Evolutionary conservation across 2,797 vertebrate genomes (phyloP).

Genomic region (Parauchenoglanis punctatus): DNA sequence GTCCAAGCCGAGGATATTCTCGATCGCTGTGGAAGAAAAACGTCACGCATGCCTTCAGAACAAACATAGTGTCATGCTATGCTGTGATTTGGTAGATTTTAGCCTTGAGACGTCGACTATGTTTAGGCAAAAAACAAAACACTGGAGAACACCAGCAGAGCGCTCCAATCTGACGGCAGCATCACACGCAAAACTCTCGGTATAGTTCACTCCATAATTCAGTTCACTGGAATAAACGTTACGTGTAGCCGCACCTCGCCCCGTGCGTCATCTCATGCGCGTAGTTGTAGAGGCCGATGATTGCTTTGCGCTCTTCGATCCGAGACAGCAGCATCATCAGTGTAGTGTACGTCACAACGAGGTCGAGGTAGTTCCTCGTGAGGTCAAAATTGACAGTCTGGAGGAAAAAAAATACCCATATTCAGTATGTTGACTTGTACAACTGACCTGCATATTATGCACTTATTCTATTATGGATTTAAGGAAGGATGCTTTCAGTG

Average conservation of each 20-base stretch:
- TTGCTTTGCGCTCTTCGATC: slow-evolving; percentile 97
- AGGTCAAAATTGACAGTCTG: slow-evolving; percentile 99
- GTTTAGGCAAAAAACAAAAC: neutral
- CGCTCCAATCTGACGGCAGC: neutral
- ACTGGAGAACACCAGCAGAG: neutral
- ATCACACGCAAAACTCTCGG: neutral
- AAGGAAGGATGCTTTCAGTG: too few species aligned
- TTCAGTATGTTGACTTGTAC: too few species aligned
- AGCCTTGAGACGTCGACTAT: neutral
- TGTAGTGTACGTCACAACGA: slow-evolving; percentile 97
- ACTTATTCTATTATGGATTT: too few species aligned
- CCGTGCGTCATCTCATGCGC: slow-evolving; percentile 99
- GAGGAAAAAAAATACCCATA: too few species aligned
- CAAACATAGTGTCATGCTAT: neutral
- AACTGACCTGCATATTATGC: too few species aligned
- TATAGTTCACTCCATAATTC: neutral
- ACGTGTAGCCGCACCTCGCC: slow-evolving; percentile 79
- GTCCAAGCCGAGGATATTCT: slow-evolving; percentile 94
- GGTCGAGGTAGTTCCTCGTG: slow-evolving; percentile 96
- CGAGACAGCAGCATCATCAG: slow-evolving; percentile 96
- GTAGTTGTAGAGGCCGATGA: slow-evolving; percentile 97
- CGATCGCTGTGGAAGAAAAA: slow-evolving; percentile 80
- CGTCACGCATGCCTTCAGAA: neutral
- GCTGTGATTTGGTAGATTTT: neutral
- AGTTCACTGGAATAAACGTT: neutral